Evolutionary conservation across 2,113 vertebrate species (phyloP).

Genomic region (Rattus rattus): DNA sequence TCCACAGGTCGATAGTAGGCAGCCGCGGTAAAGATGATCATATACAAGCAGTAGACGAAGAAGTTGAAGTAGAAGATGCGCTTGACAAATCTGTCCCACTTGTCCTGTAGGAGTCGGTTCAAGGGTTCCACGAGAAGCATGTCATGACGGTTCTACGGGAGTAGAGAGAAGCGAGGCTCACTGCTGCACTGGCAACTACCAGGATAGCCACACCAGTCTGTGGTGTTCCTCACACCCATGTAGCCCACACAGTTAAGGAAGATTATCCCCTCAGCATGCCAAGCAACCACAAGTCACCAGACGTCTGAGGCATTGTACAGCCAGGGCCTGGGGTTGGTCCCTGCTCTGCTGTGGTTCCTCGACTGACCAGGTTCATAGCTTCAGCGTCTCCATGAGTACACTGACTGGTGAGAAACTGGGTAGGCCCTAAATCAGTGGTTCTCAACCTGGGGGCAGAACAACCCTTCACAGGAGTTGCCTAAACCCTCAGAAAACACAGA

Average conservation of each 20-base stretch:
- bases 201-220: rapidly evolving
- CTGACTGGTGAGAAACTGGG: neutral
- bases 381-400: neutral
- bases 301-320: neutral
- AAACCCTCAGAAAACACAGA: neutral
- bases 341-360: neutral
- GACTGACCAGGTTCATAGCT: neutral
- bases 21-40: constrained; percentile 91
- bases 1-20: constrained; percentile 90
- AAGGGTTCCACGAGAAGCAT: constrained; percentile 96
- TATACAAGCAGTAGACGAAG: constrained; percentile 91
- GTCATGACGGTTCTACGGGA: constrained; percentile 93
- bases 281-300: neutral
- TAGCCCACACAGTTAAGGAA: neutral
- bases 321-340: neutral
- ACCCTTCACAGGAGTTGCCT: neutral
- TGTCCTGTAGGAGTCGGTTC: constrained; percentile 93
- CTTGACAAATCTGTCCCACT: constrained; percentile 94
- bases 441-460: neutral
- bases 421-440: neutral
- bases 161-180: constrained; percentile 21
- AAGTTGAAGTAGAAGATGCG: constrained; percentile 94
- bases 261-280: neutral
- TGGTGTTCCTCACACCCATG: neutral
- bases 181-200: neutral